These are phyloP conservation scores for Mya arenaria DNA, from an alignment of 1,140 invertebrate genomes.

Conservation along the genomic window DNA sequence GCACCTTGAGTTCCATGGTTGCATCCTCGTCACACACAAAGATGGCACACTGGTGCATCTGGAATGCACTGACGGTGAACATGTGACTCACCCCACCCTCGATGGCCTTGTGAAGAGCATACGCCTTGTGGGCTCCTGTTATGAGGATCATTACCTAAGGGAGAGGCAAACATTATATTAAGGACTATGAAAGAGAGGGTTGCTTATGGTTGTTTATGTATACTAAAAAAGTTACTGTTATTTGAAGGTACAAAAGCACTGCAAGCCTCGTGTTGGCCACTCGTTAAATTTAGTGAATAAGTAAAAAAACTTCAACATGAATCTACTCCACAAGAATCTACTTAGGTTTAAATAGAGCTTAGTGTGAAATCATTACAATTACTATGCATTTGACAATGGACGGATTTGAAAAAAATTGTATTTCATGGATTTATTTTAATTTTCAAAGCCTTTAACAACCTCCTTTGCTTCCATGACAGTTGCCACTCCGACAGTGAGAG, in stretches of 20 bases:
- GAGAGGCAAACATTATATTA: constrained; percentile 2
- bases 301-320: no score
- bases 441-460: constrained; percentile 85
- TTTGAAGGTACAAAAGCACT: no score
- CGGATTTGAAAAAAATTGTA: no score
- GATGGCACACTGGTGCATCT: constrained; percentile 85
- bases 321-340: no score
- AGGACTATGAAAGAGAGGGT: no score
- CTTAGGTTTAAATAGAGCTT: no score
- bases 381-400: background rate
- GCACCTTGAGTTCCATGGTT: constrained; percentile 97
- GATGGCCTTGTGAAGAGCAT: constrained; percentile 97
- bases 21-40: constrained; percentile 99
- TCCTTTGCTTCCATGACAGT: constrained; percentile 99
- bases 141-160: constrained; percentile 97
- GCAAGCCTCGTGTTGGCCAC: no score
- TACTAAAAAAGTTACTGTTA: no score
- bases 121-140: constrained; percentile 98
- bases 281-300: no score
- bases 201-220: no score
- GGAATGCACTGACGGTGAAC: constrained; percentile 99
- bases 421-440: no score
- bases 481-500: constrained; percentile 98
- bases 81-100: constrained; percentile 99
- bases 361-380: background rate